phyloP scores from a whole-genome alignment of 1,140 invertebrate genomes.

The Drosophila oshimai region DNA sequence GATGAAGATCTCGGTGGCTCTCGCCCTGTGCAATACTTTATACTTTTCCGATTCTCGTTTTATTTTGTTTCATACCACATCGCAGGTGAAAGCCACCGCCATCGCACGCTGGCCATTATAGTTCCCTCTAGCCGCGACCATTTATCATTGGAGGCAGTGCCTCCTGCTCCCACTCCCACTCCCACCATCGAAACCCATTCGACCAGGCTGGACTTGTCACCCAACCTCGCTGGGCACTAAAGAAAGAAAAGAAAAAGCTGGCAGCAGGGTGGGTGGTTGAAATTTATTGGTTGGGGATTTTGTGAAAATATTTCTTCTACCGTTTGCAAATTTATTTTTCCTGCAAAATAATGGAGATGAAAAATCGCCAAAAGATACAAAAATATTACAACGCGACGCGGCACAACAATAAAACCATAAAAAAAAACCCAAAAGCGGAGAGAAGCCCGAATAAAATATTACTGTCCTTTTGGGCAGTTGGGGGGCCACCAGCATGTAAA shows the following conservation, averaged over 20 bases:
- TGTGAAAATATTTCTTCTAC: constrained; percentile 69
- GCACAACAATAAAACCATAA: constrained; percentile 26
- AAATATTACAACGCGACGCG: constrained; percentile 18
- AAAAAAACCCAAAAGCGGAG: constrained; percentile 35
- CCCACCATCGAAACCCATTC: constrained; percentile 6
- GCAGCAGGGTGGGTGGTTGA: constrained; percentile 17
- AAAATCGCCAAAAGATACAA: constrained; percentile 62
- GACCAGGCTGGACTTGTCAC: constrained; percentile 68
- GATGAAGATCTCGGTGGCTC: constrained; percentile 41
- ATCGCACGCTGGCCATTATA: constrained; percentile 62
- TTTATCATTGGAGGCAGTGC: constrained; percentile 59
- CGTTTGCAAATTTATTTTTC: constrained; percentile 78
- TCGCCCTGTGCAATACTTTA: neutral
- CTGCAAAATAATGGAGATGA: constrained; percentile 76
- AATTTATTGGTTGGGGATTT: constrained; percentile 77
- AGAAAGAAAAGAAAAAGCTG: constrained; percentile 18
- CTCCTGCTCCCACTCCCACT: neutral
- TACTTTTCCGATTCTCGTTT: constrained; percentile 32
- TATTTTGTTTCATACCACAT: constrained; percentile 35
- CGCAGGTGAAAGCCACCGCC: constrained; percentile 69
- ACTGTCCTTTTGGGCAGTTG: constrained; percentile 20
- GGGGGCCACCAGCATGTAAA: constrained; percentile 42
- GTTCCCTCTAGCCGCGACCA: constrained; percentile 69
- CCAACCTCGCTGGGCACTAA: constrained; percentile 12
- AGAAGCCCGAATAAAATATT: constrained; percentile 58